phyloP scores from a whole-genome alignment of 2,888 invertebrate genomes.

The Notocelia uddmanniana region DNA sequence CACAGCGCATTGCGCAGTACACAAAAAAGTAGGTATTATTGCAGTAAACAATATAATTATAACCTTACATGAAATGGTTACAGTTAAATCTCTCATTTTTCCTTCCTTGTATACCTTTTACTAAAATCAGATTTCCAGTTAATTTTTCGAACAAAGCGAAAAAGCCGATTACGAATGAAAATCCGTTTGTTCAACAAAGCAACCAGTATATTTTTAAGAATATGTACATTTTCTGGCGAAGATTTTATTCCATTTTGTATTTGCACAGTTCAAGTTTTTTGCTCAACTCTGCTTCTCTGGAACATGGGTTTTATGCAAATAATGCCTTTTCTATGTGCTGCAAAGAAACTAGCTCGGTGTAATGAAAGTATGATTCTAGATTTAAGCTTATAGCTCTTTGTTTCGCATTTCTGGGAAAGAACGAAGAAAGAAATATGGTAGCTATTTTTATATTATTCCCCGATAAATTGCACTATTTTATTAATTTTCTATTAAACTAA shows the following conservation, averaged over 20 bases:
- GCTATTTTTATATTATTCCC: too few species aligned
- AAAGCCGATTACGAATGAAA: conserved; percentile 8
- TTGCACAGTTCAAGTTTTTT: conserved; percentile 11
- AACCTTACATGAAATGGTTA: too few species aligned
- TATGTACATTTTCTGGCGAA: conserved; percentile 18
- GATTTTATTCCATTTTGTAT: conserved; percentile 7
- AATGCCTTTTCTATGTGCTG: conserved; percentile 12
- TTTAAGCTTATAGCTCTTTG: conserved; percentile 6
- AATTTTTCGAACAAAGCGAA: not conserved
- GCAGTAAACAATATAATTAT: too few species aligned
- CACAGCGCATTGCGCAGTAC: too few species aligned
- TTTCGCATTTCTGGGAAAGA: not conserved
- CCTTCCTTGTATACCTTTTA: too few species aligned
- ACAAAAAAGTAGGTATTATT: too few species aligned
- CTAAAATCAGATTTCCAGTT: too few species aligned
- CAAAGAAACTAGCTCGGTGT: conserved; percentile 4
- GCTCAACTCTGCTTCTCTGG: not conserved
- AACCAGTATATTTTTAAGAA: conserved; percentile 4
- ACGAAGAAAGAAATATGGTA: not conserved
- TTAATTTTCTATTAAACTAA: too few species aligned
- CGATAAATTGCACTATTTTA: too few species aligned
- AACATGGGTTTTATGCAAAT: conserved; percentile 32
- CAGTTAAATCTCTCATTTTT: too few species aligned
- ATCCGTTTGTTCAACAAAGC: not conserved
- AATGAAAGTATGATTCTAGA: conserved; percentile 13